Percentiles rank a stretch among this genome's conserved stretches.
phyloP scores from a whole-genome alignment of 2,888 invertebrate genomes.

The Volucella bombylans region DNA sequence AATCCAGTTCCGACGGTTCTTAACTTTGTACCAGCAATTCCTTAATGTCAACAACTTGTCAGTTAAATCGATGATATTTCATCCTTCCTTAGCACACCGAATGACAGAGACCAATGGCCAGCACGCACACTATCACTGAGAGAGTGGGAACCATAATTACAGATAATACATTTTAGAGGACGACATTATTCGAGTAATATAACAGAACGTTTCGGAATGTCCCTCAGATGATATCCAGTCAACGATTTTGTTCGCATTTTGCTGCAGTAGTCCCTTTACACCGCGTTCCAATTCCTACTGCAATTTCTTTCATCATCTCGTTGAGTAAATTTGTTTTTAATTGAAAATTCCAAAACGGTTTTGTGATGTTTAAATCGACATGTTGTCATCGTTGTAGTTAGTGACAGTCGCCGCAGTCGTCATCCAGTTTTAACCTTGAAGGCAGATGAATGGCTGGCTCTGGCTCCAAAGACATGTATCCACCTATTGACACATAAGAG shows the following conservation, averaged over 20 bases:
- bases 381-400: not conserved
- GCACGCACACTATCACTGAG: not conserved
- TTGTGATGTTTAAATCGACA: not conserved
- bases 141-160: slow-evolving; percentile 49
- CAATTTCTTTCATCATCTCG: slow-evolving; percentile 50
- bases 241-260: slow-evolving; percentile 44
- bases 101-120: slow-evolving; percentile 14
- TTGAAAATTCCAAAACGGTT: slow-evolving; percentile 71
- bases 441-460: slow-evolving; percentile 25
- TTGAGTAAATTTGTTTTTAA: slow-evolving; percentile 68
- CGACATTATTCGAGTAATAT: slow-evolving; percentile 49
- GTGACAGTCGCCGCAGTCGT: not conserved
- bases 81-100: slow-evolving; percentile 35
- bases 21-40: slow-evolving; percentile 51
- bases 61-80: slow-evolving; percentile 65
- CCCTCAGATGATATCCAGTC: slow-evolving; percentile 53
- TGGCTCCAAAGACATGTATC: not conserved
- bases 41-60: slow-evolving; percentile 73
- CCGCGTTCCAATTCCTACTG: slow-evolving; percentile 34
- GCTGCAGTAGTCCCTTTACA: slow-evolving; percentile 1
- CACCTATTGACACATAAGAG: slow-evolving; percentile 47
- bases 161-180: slow-evolving; percentile 63
- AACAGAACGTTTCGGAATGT: slow-evolving; percentile 52
- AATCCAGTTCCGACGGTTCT: not conserved
- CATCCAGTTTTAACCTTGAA: slow-evolving; percentile 58